Conservation (phyloP, 1,140 invertebrate genomes). For the Drosophila ambigua region DNA sequence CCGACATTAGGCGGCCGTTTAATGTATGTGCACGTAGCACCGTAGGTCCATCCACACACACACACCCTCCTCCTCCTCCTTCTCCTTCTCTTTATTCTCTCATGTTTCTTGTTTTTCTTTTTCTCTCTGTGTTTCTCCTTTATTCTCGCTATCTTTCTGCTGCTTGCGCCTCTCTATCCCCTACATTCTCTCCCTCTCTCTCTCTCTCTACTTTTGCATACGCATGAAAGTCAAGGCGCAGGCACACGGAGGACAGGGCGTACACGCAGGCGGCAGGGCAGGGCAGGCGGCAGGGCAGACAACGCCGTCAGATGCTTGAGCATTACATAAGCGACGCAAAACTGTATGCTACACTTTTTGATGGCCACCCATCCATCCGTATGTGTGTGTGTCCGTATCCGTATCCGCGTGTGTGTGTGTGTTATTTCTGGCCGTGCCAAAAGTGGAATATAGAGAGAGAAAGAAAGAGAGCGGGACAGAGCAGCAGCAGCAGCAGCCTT, state of each 20-base stretch:
- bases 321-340: slow-evolving; percentile 79
- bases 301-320: slow-evolving; percentile 52
- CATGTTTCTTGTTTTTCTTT: not conserved
- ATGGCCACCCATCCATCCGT: slow-evolving; percentile 57
- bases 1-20: slow-evolving; percentile 57
- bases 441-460: slow-evolving; percentile 26
- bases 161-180: not conserved
- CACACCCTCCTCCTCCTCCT: not conserved
- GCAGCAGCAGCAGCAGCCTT: slow-evolving; percentile 22
- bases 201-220: slow-evolving; percentile 7
- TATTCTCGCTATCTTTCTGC: not conserved
- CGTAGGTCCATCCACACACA: slow-evolving; percentile 25
- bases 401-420: slow-evolving; percentile 1
- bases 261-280: too few relatives aligned
- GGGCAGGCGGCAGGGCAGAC: slow-evolving; percentile 33
- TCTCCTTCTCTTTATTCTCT: not conserved
- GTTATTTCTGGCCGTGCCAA: slow-evolving; percentile 65
- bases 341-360: slow-evolving; percentile 79
- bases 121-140: not conserved
- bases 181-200: not conserved
- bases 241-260: too few relatives aligned
- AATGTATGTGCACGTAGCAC: slow-evolving; percentile 61
- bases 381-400: not conserved
- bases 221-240: slow-evolving; percentile 69
- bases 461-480: not conserved